Evolutionary conservation across 2,113 vertebrate species (phyloP), one percentile per base, ranked within the genome.

Genomic region (Nothobranchius furzeri): DNA sequence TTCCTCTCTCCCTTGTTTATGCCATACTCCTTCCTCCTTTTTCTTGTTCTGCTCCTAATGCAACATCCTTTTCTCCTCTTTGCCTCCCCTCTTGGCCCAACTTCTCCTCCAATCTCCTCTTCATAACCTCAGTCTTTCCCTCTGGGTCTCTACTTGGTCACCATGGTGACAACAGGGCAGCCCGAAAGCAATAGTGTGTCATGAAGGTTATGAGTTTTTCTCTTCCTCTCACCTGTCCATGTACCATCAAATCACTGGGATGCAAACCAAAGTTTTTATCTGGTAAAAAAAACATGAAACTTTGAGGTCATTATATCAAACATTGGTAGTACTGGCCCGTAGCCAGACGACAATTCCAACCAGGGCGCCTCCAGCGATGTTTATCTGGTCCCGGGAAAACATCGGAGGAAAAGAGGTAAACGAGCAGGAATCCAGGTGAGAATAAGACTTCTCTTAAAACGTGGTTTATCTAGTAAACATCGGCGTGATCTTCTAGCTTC

Each of bases 171-270:
- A 20, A 68, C 66, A 65, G 47, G 70, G 74, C 76, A 49, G 57
- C 79, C 77, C 73, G 82, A 82, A 88, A 74, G 48, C 68, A 20
- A 47, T 49, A 68, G 80, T 65, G 79, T 83, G 70, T 75, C 52
- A 46, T 85, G 87, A 91, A 91, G 86, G 90, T 91, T 91, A 89
- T 20, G 92, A 92, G 86, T 92, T 90, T 82, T 71, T 42, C 65
- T 66, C 65, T 68, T 54, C 81, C 64, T 78, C 70, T 84, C 64
- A 9, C 58, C 20, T 20, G 20, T 20, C 68, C 43, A 54, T 6
- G 35, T 73, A 50, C 46, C 61, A 17, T 77, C 54, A 35, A 51
- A 68, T 65, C 52, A 37, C 50, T 30, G 30, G 30, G 30, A 30
- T 2, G 37, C 37, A 40, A 40, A 40, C 37, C 37, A 40, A 40